Evolutionary conservation across 2,797 vertebrate species (phyloP), one percentile per base, ranked within the genome.

Genomic region (Alauda arvensis): DNA sequence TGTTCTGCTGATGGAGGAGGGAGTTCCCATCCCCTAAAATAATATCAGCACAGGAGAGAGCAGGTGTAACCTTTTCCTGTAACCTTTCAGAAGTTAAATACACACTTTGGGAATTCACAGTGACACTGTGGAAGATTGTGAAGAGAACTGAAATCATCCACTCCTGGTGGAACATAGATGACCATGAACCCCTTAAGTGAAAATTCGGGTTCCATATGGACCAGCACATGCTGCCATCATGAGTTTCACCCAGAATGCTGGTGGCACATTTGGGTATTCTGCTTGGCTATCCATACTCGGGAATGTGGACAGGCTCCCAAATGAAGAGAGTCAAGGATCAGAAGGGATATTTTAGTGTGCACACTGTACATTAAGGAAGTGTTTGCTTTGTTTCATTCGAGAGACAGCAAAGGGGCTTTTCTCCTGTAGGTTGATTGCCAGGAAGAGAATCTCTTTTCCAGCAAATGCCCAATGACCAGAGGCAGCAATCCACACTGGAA

Each of bases 241-340:
- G 25, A 25, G 28, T 46, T 31, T 43, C 61, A n/a, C 29, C 29
- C 12, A 5, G 25, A 51, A 45, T 28, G 68, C 43, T 86, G 43
- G 28, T 81, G 78, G 65, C 37, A 37, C 25, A 4, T 31, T 7
- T 52, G 52, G 29, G 11, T 39, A 4, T 57, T 51, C 83, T 77
- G 39, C 53, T 34, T 14, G 2, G 1, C 25, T 66, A 2, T 49
- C 68, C 1, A 0, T 34, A 18, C 68, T 60, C 63, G 3, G 4
- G 5, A 34, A 24, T 7, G 8, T 3, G 39, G 49, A 16, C 8
- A 42, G 52, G 14, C 43, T 86, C 67, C n/a, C 40, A 48, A 3
- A 16, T 39, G 66, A 72, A 14, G 52, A 7, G 49, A 81, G 48
- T 24, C 40, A 45, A 23, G 28, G 37, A 31, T 24, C 25, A 43